phyloP scores from a whole-genome alignment of 2,797 vertebrate genomes.

The Tapirus indicus region DNA sequence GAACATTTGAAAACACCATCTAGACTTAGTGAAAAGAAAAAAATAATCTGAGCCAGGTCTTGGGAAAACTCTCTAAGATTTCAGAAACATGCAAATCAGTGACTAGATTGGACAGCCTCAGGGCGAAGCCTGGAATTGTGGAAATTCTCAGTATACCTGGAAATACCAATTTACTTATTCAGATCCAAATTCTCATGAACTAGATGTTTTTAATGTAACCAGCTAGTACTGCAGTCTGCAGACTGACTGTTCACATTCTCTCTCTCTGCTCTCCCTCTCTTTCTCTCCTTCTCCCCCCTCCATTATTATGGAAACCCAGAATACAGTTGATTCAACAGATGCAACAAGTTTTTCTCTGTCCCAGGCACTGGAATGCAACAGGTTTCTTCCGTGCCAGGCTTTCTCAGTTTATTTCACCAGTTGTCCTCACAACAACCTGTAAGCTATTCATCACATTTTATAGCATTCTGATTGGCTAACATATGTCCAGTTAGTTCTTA shows the following conservation, averaged over 20 bases:
- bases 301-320: background rate
- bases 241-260: background rate
- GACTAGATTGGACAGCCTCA: background rate
- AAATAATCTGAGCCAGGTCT: background rate
- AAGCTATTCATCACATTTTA: background rate
- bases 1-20: background rate
- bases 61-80: background rate
- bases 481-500: background rate
- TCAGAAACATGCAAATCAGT: conserved; percentile 7
- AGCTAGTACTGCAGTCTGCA: background rate
- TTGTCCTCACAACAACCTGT: background rate
- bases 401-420: background rate
- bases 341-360: background rate
- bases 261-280: background rate
- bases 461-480: background rate
- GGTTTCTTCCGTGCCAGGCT: background rate
- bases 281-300: background rate
- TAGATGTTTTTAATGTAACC: background rate
- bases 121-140: background rate
- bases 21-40: background rate
- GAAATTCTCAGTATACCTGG: background rate
- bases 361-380: background rate
- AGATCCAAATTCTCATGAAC: background rate
- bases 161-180: background rate
- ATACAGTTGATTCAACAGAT: background rate